These are phyloP conservation scores for Protophormia terraenovae DNA, from an alignment of 2,888 invertebrate genomes.

Conservation along the genomic window DNA sequence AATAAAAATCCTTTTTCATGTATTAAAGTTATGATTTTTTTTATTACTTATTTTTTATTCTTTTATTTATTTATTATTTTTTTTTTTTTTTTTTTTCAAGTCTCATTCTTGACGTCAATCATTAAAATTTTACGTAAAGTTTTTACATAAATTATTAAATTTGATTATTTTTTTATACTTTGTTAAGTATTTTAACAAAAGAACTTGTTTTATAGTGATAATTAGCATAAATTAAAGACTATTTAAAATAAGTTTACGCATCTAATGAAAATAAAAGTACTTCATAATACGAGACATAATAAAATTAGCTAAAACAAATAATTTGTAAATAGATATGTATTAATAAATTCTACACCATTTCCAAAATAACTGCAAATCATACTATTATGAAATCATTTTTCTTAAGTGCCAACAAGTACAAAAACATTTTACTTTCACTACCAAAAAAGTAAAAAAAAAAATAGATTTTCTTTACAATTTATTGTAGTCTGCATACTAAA, in stretches of 20 bases:
- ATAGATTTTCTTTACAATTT: too few relatives aligned
- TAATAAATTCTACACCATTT: not conserved
- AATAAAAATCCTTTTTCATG: too few relatives aligned
- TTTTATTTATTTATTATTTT: too few relatives aligned
- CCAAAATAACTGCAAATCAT: not conserved
- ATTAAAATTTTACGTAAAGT: not conserved
- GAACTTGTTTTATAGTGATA: not conserved
- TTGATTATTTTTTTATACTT: not conserved
- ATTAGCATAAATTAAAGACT: conserved; percentile 4
- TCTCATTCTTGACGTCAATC: not conserved
- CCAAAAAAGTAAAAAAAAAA: too few relatives aligned
- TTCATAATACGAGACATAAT: not conserved
- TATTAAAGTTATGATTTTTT: too few relatives aligned
- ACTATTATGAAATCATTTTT: too few relatives aligned
- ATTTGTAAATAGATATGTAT: not conserved
- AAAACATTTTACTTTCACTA: too few relatives aligned
- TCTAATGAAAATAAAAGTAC: conserved; percentile 15
- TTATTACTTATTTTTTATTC: too few relatives aligned
- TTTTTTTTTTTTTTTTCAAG: too few relatives aligned
- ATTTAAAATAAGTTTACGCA: not conserved
- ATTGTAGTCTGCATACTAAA: too few relatives aligned
- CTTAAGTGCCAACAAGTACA: too few relatives aligned
- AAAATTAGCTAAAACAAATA: not conserved
- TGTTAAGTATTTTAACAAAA: too few relatives aligned
- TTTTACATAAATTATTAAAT: not conserved